phyloP scores from a whole-genome alignment of 2,888 invertebrate species.

The Drosophila pegasa region DNA sequence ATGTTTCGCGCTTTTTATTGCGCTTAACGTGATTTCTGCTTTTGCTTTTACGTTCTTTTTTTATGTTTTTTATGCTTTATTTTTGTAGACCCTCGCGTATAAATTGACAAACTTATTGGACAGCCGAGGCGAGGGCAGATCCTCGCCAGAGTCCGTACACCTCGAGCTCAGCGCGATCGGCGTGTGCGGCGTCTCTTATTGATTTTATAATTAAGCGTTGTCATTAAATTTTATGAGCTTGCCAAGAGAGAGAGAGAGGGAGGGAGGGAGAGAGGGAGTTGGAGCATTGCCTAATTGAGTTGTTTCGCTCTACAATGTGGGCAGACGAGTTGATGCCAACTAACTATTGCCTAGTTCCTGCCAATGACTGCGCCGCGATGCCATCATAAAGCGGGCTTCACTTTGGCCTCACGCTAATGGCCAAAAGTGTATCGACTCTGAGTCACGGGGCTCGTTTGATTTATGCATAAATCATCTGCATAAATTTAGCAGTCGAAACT shows the following conservation, averaged over 20 bases:
- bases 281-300: conserved; percentile 67
- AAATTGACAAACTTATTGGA: conserved; percentile 77
- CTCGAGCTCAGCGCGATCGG: conserved; percentile 33
- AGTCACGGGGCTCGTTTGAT: conserved; percentile 48
- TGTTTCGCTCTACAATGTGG: conserved; percentile 62
- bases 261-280: neutral
- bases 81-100: conserved; percentile 49
- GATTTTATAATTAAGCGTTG: conserved; percentile 83
- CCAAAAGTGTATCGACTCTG: conserved; percentile 22
- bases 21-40: conserved; percentile 77
- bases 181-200: conserved; percentile 81
- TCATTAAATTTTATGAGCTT: conserved; percentile 82
- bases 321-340: conserved; percentile 19
- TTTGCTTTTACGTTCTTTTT: conserved; percentile 5
- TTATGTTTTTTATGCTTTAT: neutral
- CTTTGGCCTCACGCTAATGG: conserved; percentile 25
- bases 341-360: conserved; percentile 48
- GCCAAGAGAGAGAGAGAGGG: conserved; percentile 11
- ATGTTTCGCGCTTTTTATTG: conserved; percentile 81
- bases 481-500: conserved; percentile 65
- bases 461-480: conserved; percentile 81
- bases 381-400: conserved; percentile 27
- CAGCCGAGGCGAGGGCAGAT: conserved; percentile 38
- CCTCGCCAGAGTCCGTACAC: conserved; percentile 5
- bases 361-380: neutral